phyloP scores from a whole-genome alignment of 2,113 vertebrate genomes.

The Callospermophilus lateralis region DNA sequence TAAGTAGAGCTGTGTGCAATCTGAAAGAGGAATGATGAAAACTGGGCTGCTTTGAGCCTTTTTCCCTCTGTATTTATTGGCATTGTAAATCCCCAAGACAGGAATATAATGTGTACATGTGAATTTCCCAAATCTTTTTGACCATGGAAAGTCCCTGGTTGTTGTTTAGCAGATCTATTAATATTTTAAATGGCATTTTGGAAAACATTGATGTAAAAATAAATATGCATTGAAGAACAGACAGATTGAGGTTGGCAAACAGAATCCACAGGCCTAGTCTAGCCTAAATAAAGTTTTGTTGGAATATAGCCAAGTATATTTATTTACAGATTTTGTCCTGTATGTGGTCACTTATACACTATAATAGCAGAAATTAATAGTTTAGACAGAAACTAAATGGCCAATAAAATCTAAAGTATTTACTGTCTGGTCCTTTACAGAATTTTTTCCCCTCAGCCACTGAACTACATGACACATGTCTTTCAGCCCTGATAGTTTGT shows the following conservation, averaged over 20 bases:
- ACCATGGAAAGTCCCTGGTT: background rate
- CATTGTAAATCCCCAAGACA: background rate
- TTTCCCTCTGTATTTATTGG: constrained; percentile 1
- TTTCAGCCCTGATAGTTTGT: background rate
- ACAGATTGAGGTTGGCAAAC: background rate
- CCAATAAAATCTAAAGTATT: background rate
- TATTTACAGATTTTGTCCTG: background rate
- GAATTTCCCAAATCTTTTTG: background rate
- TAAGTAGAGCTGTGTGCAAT: background rate
- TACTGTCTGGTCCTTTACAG: background rate
- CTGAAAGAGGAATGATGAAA: background rate
- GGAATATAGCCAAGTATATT: background rate
- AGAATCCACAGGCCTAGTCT: background rate
- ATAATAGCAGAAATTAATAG: background rate
- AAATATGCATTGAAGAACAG: background rate
- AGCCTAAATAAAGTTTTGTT: background rate
- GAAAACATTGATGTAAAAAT: background rate
- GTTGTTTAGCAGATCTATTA: background rate
- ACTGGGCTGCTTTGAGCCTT: background rate
- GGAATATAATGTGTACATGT: background rate
- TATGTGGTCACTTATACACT: background rate
- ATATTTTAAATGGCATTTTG: background rate
- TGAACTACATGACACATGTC: background rate
- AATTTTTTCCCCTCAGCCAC: background rate
- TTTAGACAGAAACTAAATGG: background rate